Percentiles rank a stretch among this genome's conserved stretches.
These are phyloP conservation scores for Prorops nasuta DNA, from an alignment of 1,140 invertebrate species.

Conservation along the genomic window DNA sequence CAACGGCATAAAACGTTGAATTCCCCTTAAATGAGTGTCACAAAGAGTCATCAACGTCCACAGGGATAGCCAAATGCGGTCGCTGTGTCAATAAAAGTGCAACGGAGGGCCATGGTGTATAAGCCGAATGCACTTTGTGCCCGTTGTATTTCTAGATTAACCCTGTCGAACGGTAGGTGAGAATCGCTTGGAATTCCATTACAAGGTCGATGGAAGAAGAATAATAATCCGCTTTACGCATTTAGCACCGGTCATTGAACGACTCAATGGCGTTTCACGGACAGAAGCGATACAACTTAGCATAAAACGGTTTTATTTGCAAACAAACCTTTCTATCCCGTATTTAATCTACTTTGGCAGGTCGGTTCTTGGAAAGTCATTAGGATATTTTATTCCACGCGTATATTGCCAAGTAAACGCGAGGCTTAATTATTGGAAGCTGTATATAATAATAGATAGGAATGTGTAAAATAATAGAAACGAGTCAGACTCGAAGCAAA, in stretches of 20 bases:
- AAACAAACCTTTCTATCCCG: no score
- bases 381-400: no score
- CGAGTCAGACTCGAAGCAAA: no score
- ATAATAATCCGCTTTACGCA: slow-evolving; percentile 9
- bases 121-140: slow-evolving; percentile 7
- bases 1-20: not conserved
- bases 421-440: slow-evolving; percentile 18
- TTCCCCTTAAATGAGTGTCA: not conserved
- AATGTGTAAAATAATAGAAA: no score
- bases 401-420: slow-evolving; percentile 8
- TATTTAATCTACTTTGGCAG: no score
- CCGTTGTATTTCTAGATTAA: slow-evolving; percentile 9
- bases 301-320: no score
- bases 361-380: no score
- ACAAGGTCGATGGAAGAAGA: slow-evolving; percentile 16
- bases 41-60: not conserved
- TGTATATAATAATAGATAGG: no score
- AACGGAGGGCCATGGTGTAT: no score
- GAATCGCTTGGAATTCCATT: slow-evolving; percentile 12
- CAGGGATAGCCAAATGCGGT: not conserved
- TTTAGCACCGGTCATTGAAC: slow-evolving; percentile 13
- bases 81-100: slow-evolving; percentile 12
- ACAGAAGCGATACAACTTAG: no score
- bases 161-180: not conserved
- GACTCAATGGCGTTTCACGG: no score